Conservation (phyloP, 1,140 invertebrate species). For the Neodiprion pinetum region DNA sequence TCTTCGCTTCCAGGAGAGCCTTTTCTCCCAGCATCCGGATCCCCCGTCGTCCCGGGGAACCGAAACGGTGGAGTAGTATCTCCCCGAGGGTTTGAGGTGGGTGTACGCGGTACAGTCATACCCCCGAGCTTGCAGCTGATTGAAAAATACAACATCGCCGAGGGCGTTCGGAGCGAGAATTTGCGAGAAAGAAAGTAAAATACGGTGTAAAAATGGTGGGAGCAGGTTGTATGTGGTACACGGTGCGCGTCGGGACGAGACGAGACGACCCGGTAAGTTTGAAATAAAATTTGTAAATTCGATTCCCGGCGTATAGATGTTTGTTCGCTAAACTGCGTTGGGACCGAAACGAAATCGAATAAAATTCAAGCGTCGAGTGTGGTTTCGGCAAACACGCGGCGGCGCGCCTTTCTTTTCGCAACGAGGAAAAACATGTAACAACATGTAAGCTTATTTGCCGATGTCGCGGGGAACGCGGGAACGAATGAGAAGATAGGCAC, state of each 20-base stretch:
- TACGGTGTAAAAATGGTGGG: neutral
- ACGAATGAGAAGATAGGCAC: too few species aligned
- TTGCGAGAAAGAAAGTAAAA: neutral
- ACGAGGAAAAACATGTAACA: neutral
- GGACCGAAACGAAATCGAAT: neutral
- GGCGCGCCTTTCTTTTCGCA: neutral
- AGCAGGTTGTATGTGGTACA: neutral
- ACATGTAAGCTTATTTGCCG: too few species aligned
- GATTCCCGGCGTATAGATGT: neutral
- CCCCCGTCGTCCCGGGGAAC: neutral
- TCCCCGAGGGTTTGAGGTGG: neutral
- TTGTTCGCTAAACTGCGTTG: neutral
- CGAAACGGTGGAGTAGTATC: slow-evolving; percentile 9
- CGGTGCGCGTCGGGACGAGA: neutral
- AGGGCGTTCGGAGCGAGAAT: neutral
- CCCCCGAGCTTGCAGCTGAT: neutral
- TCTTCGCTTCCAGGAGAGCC: neutral
- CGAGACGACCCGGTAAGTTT: neutral
- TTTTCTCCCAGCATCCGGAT: neutral
- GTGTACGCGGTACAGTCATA: neutral
- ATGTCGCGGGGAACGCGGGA: too few species aligned
- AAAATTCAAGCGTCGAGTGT: neutral
- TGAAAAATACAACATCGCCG: slow-evolving; percentile 14
- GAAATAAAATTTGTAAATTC: neutral
- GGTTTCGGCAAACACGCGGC: neutral